A percentile compares a stretch with the other conserved stretches of the same genome.
phyloP scores from a whole-genome alignment of 2,113 vertebrate species.

The Corydoras maculifer region DNA sequence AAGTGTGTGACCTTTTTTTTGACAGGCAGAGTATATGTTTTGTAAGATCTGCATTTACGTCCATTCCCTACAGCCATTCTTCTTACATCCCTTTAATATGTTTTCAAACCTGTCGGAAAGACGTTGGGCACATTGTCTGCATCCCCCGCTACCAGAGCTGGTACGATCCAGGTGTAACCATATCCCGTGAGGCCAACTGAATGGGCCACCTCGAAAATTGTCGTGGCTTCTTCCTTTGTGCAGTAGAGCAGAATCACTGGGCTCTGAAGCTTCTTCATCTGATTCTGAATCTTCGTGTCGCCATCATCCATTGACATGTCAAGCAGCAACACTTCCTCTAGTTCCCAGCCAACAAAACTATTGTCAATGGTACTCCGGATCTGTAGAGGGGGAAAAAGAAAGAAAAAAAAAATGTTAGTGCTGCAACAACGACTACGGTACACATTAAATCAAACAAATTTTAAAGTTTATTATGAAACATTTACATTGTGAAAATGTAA shows the following conservation, averaged over 20 bases:
- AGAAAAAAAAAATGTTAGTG: too few species aligned
- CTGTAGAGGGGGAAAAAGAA: conserved; percentile 40
- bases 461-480: too few species aligned
- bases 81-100: not conserved
- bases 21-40: too few species aligned
- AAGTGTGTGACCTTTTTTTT: too few species aligned
- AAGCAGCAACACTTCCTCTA: conserved; percentile 90
- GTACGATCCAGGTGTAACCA: conserved; percentile 96
- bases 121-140: conserved; percentile 84
- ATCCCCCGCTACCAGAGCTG: conserved; percentile 90
- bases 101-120: conserved; percentile 75
- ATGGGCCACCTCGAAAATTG: conserved; percentile 74
- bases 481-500: too few species aligned
- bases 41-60: too few species aligned
- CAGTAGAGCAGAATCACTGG: conserved; percentile 96
- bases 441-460: too few species aligned
- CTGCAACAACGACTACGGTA: too few species aligned
- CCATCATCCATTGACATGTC: conserved; percentile 82
- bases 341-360: conserved; percentile 98
- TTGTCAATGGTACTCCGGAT: conserved; percentile 93
- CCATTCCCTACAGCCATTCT: not conserved
- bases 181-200: conserved; percentile 84
- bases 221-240: conserved; percentile 92
- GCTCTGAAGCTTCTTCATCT: conserved; percentile 96
- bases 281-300: conserved; percentile 78